These are phyloP conservation scores for Python bivittatus DNA, from an alignment of 2,113 vertebrate species.

Conservation along the genomic window DNA sequence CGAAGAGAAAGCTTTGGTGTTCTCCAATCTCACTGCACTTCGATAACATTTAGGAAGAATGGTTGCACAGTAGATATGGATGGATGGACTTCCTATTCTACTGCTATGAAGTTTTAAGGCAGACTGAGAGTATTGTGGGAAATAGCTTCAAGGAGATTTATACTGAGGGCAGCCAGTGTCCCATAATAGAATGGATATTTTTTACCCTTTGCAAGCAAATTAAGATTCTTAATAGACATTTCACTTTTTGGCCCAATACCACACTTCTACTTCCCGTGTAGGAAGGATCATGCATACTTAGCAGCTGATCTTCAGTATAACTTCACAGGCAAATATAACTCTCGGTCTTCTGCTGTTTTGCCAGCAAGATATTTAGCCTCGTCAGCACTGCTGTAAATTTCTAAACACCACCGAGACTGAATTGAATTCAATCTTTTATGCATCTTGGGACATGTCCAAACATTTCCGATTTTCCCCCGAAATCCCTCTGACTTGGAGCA, in stretches of 20 bases:
- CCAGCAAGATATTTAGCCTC: conserved; percentile 64
- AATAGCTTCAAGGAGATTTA: not conserved
- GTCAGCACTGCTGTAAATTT: conserved; percentile 72
- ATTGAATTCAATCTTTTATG: conserved; percentile 70
- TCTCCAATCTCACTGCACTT: too few relatives aligned
- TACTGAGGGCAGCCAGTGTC: not conserved
- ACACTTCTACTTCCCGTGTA: conserved; percentile 32
- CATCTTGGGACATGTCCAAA: conserved; percentile 66
- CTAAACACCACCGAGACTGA: conserved; percentile 66
- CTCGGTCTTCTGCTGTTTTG: conserved; percentile 61
- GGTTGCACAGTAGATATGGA: not conserved
- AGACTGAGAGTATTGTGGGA: not conserved
- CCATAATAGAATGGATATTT: not conserved
- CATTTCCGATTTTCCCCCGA: conserved; percentile 67
- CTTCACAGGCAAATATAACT: conserved; percentile 62
- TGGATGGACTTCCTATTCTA: not conserved
- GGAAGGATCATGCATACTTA: conserved; percentile 47
- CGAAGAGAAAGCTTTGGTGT: too few relatives aligned
- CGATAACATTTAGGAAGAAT: not conserved
- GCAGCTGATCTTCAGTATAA: conserved; percentile 41
- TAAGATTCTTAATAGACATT: not conserved
- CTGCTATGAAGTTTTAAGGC: not conserved
- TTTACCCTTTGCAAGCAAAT: not conserved
- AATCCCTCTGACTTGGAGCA: conserved; percentile 69
- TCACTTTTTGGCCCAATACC: conserved; percentile 26